Conservation (phyloP, 2,113 vertebrate species). For the Macheiramphus alcinus region DNA sequence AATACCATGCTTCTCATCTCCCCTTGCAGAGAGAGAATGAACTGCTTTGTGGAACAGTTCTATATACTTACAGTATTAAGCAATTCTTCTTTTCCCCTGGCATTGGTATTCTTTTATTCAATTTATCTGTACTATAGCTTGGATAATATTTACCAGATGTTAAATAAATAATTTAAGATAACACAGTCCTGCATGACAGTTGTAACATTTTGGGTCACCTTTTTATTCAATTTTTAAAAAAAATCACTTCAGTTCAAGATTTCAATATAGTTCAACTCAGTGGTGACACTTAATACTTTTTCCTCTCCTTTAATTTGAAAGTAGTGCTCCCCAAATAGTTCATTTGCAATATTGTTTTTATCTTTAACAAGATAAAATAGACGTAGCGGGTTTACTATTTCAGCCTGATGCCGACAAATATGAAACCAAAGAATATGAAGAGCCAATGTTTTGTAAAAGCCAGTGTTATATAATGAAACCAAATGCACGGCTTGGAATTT, state of each 20-base stretch:
- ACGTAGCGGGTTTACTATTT: constrained; percentile 72
- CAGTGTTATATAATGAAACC: constrained; percentile 75
- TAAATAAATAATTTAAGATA: constrained; percentile 67
- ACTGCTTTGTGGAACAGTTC: constrained; percentile 61
- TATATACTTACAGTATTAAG: constrained; percentile 67
- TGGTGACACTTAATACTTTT: constrained; percentile 58
- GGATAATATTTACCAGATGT: constrained; percentile 78
- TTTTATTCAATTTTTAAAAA: constrained; percentile 36
- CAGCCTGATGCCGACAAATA: constrained; percentile 71
- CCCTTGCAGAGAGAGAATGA: constrained; percentile 60
- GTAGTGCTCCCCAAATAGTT: constrained; percentile 56
- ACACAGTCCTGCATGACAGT: constrained; percentile 58
- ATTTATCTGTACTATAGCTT: constrained; percentile 67
- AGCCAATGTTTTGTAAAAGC: constrained; percentile 69
- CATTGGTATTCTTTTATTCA: constrained; percentile 70
- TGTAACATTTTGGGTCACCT: constrained; percentile 62
- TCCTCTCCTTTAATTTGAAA: constrained; percentile 58
- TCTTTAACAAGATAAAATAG: constrained; percentile 78
- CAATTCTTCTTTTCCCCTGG: constrained; percentile 64
- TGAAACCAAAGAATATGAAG: constrained; percentile 76
- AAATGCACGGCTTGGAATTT: constrained; percentile 75
- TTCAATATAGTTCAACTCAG: constrained; percentile 60
- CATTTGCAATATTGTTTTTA: constrained; percentile 69
- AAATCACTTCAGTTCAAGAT: constrained; percentile 38
- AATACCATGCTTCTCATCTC: constrained; percentile 48